phyloP scores from a whole-genome alignment of 2,113 vertebrate genomes.

The Stegostoma tigrinum region DNA sequence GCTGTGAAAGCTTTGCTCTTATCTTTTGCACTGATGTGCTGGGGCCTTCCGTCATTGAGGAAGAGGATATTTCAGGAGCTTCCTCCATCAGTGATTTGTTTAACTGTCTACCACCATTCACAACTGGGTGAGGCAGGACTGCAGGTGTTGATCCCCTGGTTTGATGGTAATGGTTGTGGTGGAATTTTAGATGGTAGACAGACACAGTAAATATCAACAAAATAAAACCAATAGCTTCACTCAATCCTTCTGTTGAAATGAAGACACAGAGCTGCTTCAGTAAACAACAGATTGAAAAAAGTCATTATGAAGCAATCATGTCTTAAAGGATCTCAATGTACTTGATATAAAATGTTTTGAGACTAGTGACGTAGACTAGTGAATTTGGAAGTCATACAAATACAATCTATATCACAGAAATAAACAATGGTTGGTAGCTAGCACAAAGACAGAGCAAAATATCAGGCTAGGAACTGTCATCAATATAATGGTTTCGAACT shows the following conservation, averaged over 20 bases:
- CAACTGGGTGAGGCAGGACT: too few species aligned
- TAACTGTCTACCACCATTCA: too few species aligned
- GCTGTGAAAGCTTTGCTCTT: too few species aligned
- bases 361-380: background rate
- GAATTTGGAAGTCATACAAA: background rate
- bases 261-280: background rate
- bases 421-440: background rate
- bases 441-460: background rate
- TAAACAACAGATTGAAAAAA: background rate
- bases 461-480: background rate
- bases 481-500: background rate
- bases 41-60: too few species aligned
- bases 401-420: background rate
- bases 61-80: too few species aligned
- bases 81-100: too few species aligned
- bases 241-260: background rate
- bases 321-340: background rate
- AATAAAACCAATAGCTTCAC: background rate
- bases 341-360: background rate
- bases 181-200: background rate
- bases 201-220: background rate
- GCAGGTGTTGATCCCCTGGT: too few species aligned
- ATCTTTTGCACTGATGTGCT: too few species aligned
- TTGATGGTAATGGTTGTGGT: background rate
- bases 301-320: background rate